Conservation (phyloP, 1,140 invertebrate species). For the Glomeris maerens region DNA sequence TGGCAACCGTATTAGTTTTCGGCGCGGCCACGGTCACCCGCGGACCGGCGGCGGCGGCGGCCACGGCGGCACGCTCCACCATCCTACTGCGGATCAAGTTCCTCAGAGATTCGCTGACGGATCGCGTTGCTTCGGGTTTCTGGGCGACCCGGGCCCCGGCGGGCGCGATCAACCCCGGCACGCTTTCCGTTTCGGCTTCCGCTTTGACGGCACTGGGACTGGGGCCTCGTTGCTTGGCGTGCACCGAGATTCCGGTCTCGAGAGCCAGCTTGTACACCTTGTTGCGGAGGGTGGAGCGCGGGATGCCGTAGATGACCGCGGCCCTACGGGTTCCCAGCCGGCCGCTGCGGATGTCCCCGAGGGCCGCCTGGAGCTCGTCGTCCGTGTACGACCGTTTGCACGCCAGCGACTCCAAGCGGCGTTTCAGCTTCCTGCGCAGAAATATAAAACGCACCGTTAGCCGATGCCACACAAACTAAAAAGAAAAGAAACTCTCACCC, state of each 20-base stretch:
- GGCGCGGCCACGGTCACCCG: constrained; percentile 8
- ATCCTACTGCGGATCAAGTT: constrained; percentile 37
- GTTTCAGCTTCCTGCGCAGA: constrained; percentile 15
- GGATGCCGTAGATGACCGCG: constrained; percentile 87
- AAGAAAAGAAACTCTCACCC: constrained; percentile 20
- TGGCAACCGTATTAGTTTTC: not conserved
- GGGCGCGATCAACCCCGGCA: constrained; percentile 37
- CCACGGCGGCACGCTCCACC: constrained; percentile 12
- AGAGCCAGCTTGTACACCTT: constrained; percentile 76
- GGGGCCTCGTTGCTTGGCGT: constrained; percentile 25
- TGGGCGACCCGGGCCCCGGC: constrained; percentile 49
- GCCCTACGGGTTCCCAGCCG: constrained; percentile 80
- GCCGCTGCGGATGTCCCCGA: constrained; percentile 81
- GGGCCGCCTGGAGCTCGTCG: constrained; percentile 73
- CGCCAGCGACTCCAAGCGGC: constrained; percentile 14
- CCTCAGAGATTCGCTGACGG: constrained; percentile 39
- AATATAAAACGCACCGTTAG: constrained; percentile 7
- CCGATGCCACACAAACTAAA: not conserved
- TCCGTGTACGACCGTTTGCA: constrained; percentile 63
- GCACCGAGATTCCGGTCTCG: constrained; percentile 43
- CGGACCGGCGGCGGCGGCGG: constrained; percentile 3
- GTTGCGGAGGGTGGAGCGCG: constrained; percentile 82
- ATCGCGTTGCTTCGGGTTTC: constrained; percentile 23
- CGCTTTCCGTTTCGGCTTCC: not conserved
- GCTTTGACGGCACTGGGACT: constrained; percentile 15